phyloP scores from a whole-genome alignment of 1,140 invertebrate genomes.

The Diabrotica virgifera region DNA sequence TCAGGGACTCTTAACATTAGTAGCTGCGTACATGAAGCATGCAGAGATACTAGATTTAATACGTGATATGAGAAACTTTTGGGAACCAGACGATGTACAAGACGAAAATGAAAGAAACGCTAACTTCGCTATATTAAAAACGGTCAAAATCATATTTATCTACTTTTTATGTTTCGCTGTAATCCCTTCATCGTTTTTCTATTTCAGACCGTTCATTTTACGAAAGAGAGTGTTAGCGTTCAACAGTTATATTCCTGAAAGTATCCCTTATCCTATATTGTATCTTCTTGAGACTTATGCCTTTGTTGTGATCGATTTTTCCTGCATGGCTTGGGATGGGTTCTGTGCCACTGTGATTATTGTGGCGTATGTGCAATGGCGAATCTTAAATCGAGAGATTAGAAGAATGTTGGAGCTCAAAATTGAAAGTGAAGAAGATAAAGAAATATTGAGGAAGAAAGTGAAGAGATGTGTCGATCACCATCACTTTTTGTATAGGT shows the following conservation, averaged over 20 bases:
- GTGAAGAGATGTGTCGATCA: conserved; percentile 9
- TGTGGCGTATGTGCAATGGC: background rate
- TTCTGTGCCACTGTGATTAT: background rate
- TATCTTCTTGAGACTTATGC: background rate
- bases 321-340: background rate
- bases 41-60: background rate
- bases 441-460: background rate
- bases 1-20: background rate
- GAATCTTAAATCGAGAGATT: conserved; percentile 10
- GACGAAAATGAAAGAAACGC: background rate
- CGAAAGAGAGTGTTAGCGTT: background rate
- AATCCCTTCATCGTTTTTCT: background rate
- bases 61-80: background rate
- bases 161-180: background rate
- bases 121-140: background rate
- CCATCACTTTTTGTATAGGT: conserved; percentile 8
- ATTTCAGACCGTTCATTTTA: conserved; percentile 1
- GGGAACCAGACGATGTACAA: conserved; percentile 1
- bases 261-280: background rate
- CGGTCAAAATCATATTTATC: background rate
- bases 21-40: background rate
- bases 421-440: background rate
- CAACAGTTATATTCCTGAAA: conserved; percentile 4
- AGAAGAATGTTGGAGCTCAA: background rate
- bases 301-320: background rate